A percentile compares a stretch with the other conserved stretches of the same genome.
Conservation (phyloP, 2,888 invertebrate species). For the Ormyrus pomaceus region DNA sequence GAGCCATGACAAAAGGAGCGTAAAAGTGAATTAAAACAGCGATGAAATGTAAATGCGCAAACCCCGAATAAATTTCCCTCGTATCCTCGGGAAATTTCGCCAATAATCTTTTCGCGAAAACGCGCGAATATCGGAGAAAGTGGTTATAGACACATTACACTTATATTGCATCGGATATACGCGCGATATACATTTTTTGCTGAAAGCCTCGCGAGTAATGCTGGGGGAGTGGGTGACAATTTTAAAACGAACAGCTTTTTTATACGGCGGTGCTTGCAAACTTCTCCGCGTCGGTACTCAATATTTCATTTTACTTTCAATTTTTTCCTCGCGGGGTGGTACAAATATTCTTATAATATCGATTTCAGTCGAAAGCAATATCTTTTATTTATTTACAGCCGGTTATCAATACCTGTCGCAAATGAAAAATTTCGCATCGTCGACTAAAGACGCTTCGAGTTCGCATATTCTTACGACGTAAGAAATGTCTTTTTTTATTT, state of each 20-base stretch:
- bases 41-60: background rate
- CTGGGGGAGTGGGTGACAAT: constrained; percentile 18
- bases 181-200: constrained; percentile 6
- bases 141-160: constrained; percentile 24
- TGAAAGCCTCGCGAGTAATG: constrained; percentile 12
- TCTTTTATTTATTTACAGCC: too few relatives aligned
- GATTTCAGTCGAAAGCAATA: constrained; percentile 4
- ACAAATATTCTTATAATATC: background rate
- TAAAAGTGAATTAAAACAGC: too few relatives aligned
- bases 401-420: too few relatives aligned
- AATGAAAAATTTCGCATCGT: too few relatives aligned
- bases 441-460: too few relatives aligned
- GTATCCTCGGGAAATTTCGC: constrained; percentile 17
- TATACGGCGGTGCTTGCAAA: background rate
- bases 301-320: constrained; percentile 1
- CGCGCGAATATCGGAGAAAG: constrained; percentile 14
- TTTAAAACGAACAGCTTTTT: constrained; percentile 21
- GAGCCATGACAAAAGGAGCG: too few relatives aligned
- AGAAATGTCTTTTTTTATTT: too few relatives aligned
- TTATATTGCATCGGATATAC: constrained; percentile 18
- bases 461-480: too few relatives aligned
- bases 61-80: constrained; percentile 23
- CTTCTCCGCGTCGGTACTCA: background rate
- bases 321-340: background rate
- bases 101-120: constrained; percentile 24